Evolutionary conservation across 2,113 vertebrate species (phyloP).

Genomic region (Cavia aperea): DNA sequence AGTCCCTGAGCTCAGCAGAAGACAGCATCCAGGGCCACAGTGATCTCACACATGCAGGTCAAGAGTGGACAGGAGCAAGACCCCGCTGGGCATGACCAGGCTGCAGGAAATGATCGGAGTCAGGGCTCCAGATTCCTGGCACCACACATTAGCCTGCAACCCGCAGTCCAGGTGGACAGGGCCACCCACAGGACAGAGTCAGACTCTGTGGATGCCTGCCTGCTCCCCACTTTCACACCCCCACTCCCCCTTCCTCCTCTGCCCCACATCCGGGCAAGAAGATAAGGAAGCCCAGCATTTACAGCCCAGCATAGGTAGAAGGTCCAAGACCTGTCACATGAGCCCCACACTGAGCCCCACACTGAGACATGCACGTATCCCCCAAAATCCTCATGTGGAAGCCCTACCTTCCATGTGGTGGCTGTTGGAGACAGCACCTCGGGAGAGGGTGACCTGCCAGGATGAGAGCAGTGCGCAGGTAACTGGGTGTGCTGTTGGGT

Average conservation of each 20-base stretch:
- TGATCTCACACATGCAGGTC: neutral
- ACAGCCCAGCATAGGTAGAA: neutral
- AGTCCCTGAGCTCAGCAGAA: neutral
- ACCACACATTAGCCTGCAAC: neutral
- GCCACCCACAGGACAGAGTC: neutral
- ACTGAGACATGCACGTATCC: neutral
- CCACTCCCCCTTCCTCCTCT: neutral
- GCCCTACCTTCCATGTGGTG: neutral
- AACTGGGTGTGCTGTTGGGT: neutral
- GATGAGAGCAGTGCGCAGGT: neutral
- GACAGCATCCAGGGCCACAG: rapidly evolving
- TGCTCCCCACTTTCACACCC: neutral
- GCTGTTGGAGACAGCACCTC: neutral
- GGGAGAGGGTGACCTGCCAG: neutral
- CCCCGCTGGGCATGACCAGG: neutral
- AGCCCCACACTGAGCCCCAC: neutral
- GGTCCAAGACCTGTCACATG: neutral
- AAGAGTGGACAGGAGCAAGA: neutral
- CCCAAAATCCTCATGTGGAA: neutral
- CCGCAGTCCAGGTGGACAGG: rapidly evolving
- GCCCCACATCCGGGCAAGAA: neutral
- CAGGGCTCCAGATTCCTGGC: neutral
- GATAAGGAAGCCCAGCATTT: neutral
- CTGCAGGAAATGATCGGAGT: neutral
- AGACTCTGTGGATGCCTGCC: neutral